Base-by-base conservation (phyloP, 2,113 vertebrate genomes). In the Hystrix cristata region DNA sequence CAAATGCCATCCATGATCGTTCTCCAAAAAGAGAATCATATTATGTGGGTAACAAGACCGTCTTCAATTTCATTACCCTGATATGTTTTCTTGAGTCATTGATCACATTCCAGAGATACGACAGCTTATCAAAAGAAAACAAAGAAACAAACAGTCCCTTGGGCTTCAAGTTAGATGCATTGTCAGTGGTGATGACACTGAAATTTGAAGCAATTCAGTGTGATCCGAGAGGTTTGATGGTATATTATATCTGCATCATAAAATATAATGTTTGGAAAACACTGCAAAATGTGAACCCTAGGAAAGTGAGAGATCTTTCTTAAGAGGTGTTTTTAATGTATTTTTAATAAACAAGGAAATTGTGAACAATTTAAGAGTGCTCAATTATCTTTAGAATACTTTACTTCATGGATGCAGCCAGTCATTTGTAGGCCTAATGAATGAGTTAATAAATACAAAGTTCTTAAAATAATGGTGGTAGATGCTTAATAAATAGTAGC, bases 311-410 rank as follows among this genome's bases (percentile, higher is more conserved):
- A 74, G 76, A 65, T 13, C 7, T 96, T 59, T 18, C 7, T 76
- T 67, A 74, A 57, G 25, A 92, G 51, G 27, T 86, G 62, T 21
- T 53, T 53, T 71, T 83, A 87, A 64, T 69, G 7, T 60, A 25
- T 65, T 83, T 95, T 67, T 69, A 64, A 90, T 86, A 90, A 94
- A 67, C 83, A 91, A 90, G 46, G 12, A 97, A 46, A 10, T 89
- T 76, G 27, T 90, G 76, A 76, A 19, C 15, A 16, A 53, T 25
- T 91, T 81, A 87, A 82, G 8, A 76, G 29, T 94, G 7, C 29
- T 85, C 88, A 31, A 76, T 81, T 97, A 31, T 85, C 67, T 87
- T 87, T 46, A 83, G 85, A 92, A 92, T 72, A 97, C 90, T 84
- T 93, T 67, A 64, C 12, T 96, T 85, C 46, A 78, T 15, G 25